Evolutionary conservation across 2,113 vertebrate genomes (phyloP).

Genomic region (Desmodus rotundus): DNA sequence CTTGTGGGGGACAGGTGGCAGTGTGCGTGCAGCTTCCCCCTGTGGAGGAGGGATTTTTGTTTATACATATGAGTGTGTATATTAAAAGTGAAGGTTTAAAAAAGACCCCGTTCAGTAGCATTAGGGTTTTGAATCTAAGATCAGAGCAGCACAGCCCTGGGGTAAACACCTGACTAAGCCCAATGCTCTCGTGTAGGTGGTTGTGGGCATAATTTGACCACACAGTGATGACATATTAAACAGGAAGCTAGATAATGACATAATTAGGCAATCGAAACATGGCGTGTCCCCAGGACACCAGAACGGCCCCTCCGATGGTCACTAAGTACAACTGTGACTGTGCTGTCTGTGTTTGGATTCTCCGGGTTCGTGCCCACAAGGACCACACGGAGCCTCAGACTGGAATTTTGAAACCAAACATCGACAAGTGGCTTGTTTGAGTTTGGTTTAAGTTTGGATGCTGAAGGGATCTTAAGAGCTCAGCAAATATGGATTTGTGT

Average conservation of each 20-base stretch:
- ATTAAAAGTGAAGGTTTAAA: not conserved
- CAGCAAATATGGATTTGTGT: not conserved
- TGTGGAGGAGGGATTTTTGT: not conserved
- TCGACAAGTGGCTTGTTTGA: slow-evolving; percentile 30
- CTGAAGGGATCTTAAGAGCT: not conserved
- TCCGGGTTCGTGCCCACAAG: not conserved
- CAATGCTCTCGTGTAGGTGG: not conserved
- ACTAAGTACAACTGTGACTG: not conserved
- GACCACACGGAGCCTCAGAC: not conserved
- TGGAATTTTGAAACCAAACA: slow-evolving; percentile 51
- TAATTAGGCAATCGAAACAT: slow-evolving; percentile 49
- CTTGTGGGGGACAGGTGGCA: not conserved
- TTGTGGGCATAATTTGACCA: slow-evolving; percentile 45
- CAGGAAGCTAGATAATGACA: slow-evolving; percentile 41
- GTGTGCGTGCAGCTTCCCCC: not conserved
- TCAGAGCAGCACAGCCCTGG: slow-evolving; percentile 1
- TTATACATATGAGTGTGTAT: not conserved
- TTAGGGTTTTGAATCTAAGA: slow-evolving; percentile 22
- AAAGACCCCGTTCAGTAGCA: slow-evolving; percentile 13
- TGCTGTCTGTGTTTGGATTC: not conserved
- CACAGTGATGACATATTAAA: slow-evolving; percentile 44
- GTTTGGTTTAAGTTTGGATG: slow-evolving; percentile 22
- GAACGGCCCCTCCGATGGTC: not conserved
- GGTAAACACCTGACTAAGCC: slow-evolving; percentile 45
- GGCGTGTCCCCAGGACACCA: slow-evolving; percentile 4